Conservation (phyloP, 1,140 invertebrate genomes). For the Eulimnadia texana region DNA sequence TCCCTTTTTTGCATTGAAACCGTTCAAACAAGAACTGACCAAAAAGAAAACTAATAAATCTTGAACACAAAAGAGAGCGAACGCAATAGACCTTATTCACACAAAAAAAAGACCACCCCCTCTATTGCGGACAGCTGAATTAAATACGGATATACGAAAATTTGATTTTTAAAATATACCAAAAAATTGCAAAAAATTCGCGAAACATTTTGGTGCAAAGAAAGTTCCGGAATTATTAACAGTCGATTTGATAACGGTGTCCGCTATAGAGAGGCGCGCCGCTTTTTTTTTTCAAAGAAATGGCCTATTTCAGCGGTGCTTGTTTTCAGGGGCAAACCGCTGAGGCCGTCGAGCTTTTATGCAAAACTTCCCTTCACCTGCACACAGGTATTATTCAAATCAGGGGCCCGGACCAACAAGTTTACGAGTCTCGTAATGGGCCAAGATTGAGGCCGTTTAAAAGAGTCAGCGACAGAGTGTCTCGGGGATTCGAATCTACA, state of each 20-base stretch:
- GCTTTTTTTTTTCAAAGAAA: too few relatives aligned
- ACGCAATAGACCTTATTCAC: neutral
- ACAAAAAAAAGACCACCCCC: neutral
- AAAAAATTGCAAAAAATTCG: too few relatives aligned
- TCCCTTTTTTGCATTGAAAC: neutral
- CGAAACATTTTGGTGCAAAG: too few relatives aligned
- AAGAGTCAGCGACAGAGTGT: too few relatives aligned
- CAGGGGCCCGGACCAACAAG: neutral
- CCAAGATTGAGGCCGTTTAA: too few relatives aligned
- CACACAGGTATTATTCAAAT: neutral
- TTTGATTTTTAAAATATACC: too few relatives aligned
- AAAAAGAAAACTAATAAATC: neutral
- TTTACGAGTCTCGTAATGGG: neutral
- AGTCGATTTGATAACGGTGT: too few relatives aligned
- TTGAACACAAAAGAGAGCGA: neutral
- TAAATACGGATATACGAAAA: neutral
- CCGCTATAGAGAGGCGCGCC: too few relatives aligned
- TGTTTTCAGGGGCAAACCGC: too few relatives aligned
- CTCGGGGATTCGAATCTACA: too few relatives aligned
- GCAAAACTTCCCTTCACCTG: neutral
- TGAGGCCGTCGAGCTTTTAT: neutral
- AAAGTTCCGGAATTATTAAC: too few relatives aligned
- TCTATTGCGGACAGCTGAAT: neutral
- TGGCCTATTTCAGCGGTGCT: too few relatives aligned
- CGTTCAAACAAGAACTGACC: neutral